Conservation (phyloP, 2,113 vertebrate genomes). For the Serinus canaria region DNA sequence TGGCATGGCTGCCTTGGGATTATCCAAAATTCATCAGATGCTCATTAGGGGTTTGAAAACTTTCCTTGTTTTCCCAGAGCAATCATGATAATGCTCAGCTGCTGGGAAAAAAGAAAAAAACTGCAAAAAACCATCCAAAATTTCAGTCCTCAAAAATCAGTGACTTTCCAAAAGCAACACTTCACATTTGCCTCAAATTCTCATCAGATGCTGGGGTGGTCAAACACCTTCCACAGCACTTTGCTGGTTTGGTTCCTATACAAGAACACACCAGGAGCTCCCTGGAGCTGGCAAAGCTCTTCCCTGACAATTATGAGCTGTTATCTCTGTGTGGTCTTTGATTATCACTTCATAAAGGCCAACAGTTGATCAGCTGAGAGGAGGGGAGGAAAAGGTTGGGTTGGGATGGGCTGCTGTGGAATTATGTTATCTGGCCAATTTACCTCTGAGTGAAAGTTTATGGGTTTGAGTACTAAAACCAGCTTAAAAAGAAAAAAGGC, state of each 20-base stretch:
- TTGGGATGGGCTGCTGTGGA: slow-evolving; percentile 12
- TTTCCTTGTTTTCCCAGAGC: not conserved
- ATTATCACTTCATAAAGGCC: not conserved
- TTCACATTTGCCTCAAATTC: not conserved
- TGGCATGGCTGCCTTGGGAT: not conserved
- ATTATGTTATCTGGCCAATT: not conserved
- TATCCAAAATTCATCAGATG: not conserved
- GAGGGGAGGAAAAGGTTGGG: not conserved
- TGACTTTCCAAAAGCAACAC: not conserved
- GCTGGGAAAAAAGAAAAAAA: not conserved
- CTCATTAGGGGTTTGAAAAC: not conserved
- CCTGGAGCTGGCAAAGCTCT: not conserved
- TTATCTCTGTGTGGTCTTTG: slow-evolving; percentile 38
- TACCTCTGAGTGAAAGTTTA: not conserved
- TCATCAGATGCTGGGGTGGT: not conserved
- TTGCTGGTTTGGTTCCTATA: not conserved
- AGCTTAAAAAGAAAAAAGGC: not conserved
- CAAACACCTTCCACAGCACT: not conserved
- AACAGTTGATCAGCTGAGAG: not conserved
- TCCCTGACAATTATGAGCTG: not conserved
- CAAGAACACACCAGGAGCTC: not conserved
- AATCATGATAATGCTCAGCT: not conserved
- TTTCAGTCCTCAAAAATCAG: not conserved
- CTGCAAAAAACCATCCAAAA: not conserved
- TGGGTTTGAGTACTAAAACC: not conserved